Percentiles rank a stretch among this genome's conserved stretches.
phyloP scores from a whole-genome alignment of 2,888 invertebrate genomes.

The Eupithecia insigniata region DNA sequence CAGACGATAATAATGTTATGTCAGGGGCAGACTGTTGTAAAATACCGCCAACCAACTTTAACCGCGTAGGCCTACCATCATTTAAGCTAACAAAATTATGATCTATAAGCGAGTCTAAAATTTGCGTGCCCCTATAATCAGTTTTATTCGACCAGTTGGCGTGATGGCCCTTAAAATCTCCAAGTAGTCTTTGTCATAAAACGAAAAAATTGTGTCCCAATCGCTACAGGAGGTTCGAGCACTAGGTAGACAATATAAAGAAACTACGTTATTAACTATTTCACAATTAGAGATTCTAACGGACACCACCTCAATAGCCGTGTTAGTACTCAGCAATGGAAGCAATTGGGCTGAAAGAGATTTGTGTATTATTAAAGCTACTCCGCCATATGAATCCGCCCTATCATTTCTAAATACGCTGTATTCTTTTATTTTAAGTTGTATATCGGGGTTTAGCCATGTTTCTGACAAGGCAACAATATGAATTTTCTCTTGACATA shows the following conservation, averaged over 20 bases:
- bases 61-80: slow-evolving; percentile 35
- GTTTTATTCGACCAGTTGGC: slow-evolving; percentile 39
- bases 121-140: slow-evolving; percentile 36
- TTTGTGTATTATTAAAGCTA: slow-evolving; percentile 29
- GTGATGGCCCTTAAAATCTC: slow-evolving; percentile 42
- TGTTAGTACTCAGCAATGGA: slow-evolving; percentile 17
- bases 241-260: slow-evolving; percentile 39
- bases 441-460: slow-evolving; percentile 5
- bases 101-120: slow-evolving; percentile 35
- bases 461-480: background rate
- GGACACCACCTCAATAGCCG: slow-evolving; percentile 35
- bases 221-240: slow-evolving; percentile 29
- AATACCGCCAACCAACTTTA: slow-evolving; percentile 33
- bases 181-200: slow-evolving; percentile 1
- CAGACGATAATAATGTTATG: background rate
- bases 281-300: slow-evolving; percentile 24
- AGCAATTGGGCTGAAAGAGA: slow-evolving; percentile 15
- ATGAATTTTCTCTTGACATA: background rate
- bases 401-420: background rate
- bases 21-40: slow-evolving; percentile 11
- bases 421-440: background rate
- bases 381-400: background rate
- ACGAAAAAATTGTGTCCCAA: slow-evolving; percentile 39
- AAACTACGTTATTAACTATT: slow-evolving; percentile 17
- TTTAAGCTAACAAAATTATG: slow-evolving; percentile 35